Base-by-base conservation (phyloP, 1,140 invertebrate species). In the Temnothorax longispinosus region DNA sequence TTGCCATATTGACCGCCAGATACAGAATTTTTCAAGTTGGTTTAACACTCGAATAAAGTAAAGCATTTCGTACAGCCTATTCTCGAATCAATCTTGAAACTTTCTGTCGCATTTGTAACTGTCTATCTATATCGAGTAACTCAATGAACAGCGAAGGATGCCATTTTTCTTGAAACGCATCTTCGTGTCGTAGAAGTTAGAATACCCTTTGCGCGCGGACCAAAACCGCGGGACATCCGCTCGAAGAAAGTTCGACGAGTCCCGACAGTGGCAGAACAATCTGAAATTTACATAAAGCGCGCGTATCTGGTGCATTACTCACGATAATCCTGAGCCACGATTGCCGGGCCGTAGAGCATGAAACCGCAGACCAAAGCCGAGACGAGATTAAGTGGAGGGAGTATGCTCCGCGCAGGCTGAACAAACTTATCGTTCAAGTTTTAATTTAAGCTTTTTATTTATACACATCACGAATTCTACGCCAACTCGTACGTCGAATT, bases 381-480 rank as follows among this genome's bases (percentile, higher is more conserved):
- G 56, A 76, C 47, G 72, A 38, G 85, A 52, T 38, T 21, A 15
- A 7, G 21, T n/a, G 41, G 38, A 15, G 50, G 5, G 52, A 41
- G 52, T 69, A 8, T 38, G 32, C 27, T 5, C 58, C 75, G 81
- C 82, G 74, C 47, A 15, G 56, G n/a, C 54, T 58, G 35, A 47
- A 44, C 69, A n/a, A 91, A 91, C 87, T 90, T 91, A 76, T 80
- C 71, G 60, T 62, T 87, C 84, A 87, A 91, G 77, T 88, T 91
- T 90, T 91, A 88, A 91, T 91, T 91, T 87, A 67, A 90, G 86
- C 72, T 88, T 88, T 69, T 91, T 90, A 91, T 91, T 90, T 88
- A 88, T 87, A 91, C 82, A 89, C 77, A 74, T 87, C 75, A 64
- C 69, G 74, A 62, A 89, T 91, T 88, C 88, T 81, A 74, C 85